Base-by-base conservation (phyloP, 2,797 vertebrate species). In the Pipistrellus kuhlii region DNA sequence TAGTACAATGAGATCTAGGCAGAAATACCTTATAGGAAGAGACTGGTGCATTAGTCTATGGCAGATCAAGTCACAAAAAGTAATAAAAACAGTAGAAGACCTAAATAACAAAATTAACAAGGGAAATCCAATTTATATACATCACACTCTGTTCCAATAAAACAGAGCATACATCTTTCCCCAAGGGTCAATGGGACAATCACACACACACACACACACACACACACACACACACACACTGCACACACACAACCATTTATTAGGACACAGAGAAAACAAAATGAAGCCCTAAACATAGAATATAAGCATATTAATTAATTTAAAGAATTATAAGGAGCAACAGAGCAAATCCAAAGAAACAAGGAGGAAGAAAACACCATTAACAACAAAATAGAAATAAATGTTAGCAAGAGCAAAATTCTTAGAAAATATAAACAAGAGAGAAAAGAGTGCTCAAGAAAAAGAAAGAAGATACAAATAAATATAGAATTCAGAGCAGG, bases 371-470 rank as follows among this genome's bases (percentile, higher is more conserved):
- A 17, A 87, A 73, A 87, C 20, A 69, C 4, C 23, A 32, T 78
- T 32, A 41, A 51, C 21, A 15, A 57, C 51, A 78, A 68, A 72
- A 81, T 27, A 23, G 48, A 53, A 44, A 13, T 57, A 59, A 55
- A 3, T 17, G 69, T 57, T 35, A 91, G 76, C 35, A 78, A 48
- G 32, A 48, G 23, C 23, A 57, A 69, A 48, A 85, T n/a, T 71
- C 38, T 71, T 85, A 48, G 51, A 85, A 85, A 92, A 71, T 38
- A 92, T 17, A 38, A 78, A 59, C 32, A 78, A 77, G 48, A 78
- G 35, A 48, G n/a, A 30, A 85, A 71, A 64, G 10, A 38, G n/a
- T 17, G 12, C 10, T 72, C 25, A 59, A 64, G 20, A 73, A 48
- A 76, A 84, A 27, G 44, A 89, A 18, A 59, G 18, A 71, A 69